Evolutionary conservation across 2,888 invertebrate genomes (phyloP).

Genomic region (Apotomis betuletana): DNA sequence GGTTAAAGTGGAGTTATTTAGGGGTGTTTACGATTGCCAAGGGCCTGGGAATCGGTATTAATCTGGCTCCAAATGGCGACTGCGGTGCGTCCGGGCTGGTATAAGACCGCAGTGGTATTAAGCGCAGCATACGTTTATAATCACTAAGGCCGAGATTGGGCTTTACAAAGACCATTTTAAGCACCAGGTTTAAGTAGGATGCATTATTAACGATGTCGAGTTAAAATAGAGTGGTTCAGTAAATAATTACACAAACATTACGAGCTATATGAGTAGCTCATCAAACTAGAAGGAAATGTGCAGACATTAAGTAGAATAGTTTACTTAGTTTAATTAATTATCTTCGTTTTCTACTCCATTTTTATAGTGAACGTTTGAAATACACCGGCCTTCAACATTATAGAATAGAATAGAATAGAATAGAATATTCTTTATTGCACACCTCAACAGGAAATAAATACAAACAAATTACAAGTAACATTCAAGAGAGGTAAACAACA

Average conservation of each 20-base stretch:
- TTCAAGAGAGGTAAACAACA: no score
- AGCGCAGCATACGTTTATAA: constrained; percentile 30
- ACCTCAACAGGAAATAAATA: no score
- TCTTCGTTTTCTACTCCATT: no score
- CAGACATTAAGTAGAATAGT: no score
- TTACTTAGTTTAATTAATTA: no score
- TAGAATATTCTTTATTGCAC: no score
- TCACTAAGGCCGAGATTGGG: constrained; percentile 21
- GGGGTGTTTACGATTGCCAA: constrained; percentile 14
- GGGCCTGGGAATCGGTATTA: constrained; percentile 3
- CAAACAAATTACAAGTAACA: no score
- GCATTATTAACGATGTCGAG: constrained; percentile 31
- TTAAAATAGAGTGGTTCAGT: constrained; percentile 1
- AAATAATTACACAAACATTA: background rate
- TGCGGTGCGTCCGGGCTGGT: background rate
- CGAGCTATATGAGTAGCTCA: background rate
- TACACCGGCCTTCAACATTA: no score
- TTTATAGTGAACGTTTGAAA: no score
- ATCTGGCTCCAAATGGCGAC: constrained; percentile 16
- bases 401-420: no score
- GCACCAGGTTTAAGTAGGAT: constrained; percentile 26
- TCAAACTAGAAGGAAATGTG: no score
- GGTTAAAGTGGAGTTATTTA: constrained; percentile 30
- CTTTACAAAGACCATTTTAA: constrained; percentile 23
- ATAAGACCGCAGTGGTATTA: constrained; percentile 17